phyloP scores from a whole-genome alignment of 2,113 vertebrate species.

The Sylvilagus bachmani region DNA sequence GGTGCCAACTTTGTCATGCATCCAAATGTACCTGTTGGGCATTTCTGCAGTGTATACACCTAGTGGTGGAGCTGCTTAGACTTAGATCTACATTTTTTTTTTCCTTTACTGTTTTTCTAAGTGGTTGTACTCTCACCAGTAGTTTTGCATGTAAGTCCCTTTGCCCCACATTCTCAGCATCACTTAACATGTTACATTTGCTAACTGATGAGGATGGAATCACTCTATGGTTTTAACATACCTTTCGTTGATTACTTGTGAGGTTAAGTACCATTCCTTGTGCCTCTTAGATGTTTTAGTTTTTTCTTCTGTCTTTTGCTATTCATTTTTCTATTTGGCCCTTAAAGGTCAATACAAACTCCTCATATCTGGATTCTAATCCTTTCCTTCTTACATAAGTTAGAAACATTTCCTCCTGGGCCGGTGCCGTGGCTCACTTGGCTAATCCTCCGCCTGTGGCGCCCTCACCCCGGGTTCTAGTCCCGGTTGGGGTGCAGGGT shows the following conservation, averaged over 20 bases:
- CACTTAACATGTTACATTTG: neutral
- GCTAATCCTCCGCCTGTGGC: too few species aligned
- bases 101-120: neutral
- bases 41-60: neutral
- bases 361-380: neutral
- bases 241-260: neutral
- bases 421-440: too few species aligned
- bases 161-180: neutral
- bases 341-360: neutral
- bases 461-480: too few species aligned
- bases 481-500: too few species aligned
- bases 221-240: neutral
- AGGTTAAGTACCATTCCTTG: neutral
- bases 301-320: neutral
- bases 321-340: neutral
- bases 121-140: neutral
- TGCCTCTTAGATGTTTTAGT: neutral
- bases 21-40: accelerated
- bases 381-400: neutral
- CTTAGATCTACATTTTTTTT: neutral
- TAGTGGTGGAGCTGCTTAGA: neutral
- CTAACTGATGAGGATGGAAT: neutral
- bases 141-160: neutral
- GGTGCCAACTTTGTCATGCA: neutral
- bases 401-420: neutral